These are phyloP conservation scores for Philopedon plagiatum DNA, from an alignment of 2,888 invertebrate species.

Conservation along the genomic window DNA sequence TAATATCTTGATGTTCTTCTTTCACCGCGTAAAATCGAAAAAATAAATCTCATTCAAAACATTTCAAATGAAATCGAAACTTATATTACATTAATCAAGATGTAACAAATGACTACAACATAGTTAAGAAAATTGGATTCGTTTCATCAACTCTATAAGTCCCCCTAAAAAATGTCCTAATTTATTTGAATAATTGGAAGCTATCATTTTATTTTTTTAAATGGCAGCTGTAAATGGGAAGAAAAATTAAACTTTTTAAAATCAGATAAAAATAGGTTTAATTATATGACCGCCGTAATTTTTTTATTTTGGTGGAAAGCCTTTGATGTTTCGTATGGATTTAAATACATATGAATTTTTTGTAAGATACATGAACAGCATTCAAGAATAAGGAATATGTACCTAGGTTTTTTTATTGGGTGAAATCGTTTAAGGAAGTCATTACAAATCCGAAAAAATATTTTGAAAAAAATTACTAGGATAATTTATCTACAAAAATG, in stretches of 20 bases:
- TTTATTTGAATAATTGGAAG: slow-evolving; percentile 46
- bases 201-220: slow-evolving; percentile 39
- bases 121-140: slow-evolving; percentile 19
- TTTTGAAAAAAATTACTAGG: no score
- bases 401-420: no score
- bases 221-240: slow-evolving; percentile 27
- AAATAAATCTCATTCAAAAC: slow-evolving; percentile 18
- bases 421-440: no score
- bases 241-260: slow-evolving; percentile 28
- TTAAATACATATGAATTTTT: no score
- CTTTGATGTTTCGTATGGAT: not conserved
- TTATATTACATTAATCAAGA: slow-evolving; percentile 43
- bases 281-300: slow-evolving; percentile 10
- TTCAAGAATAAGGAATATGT: no score
- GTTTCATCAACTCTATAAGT: slow-evolving; percentile 34
- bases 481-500: no score
- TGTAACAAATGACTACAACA: slow-evolving; percentile 39
- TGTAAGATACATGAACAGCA: not conserved
- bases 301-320: not conserved
- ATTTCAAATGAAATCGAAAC: slow-evolving; percentile 34
- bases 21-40: slow-evolving; percentile 13
- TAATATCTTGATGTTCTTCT: not conserved
- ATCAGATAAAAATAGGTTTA: slow-evolving; percentile 25
- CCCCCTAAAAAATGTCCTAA: slow-evolving; percentile 39
- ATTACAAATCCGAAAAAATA: no score